A percentile compares a stretch with the other conserved stretches of the same genome.
phyloP scores from a whole-genome alignment of 2,888 invertebrate species.

The Lasioglossum lativentre region DNA sequence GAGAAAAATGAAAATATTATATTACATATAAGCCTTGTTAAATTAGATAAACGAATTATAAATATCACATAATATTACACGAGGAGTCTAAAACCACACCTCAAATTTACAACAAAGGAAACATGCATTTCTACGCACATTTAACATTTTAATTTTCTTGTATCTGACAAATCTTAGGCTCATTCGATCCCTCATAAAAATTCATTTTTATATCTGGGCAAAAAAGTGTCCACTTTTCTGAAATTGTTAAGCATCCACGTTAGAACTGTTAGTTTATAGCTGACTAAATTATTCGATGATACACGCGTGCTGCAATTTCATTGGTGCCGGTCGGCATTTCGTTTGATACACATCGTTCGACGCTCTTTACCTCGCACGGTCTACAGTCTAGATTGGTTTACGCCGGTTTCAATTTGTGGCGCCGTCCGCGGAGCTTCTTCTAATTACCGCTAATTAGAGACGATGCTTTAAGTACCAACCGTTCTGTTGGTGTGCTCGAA shows the following conservation, averaged over 20 bases:
- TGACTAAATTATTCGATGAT: neutral
- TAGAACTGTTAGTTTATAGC: neutral
- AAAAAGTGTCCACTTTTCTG: neutral
- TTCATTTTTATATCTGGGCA: no score
- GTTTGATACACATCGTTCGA: slow-evolving; percentile 54
- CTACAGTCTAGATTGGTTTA: slow-evolving; percentile 57
- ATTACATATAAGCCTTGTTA: no score
- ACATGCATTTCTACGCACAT: no score
- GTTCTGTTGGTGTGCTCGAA: slow-evolving; percentile 41
- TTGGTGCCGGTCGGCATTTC: slow-evolving; percentile 53
- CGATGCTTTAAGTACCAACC: slow-evolving; percentile 63
- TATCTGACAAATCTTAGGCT: no score
- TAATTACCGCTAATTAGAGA: slow-evolving; percentile 78
- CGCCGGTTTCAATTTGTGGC: slow-evolving; percentile 72
- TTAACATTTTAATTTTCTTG: no score
- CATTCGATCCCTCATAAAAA: no score
- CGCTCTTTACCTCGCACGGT: slow-evolving; percentile 40
- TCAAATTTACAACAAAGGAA: no score
- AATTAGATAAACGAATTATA: no score
- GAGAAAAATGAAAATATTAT: no score
- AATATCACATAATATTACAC: no score
- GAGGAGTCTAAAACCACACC: no score
- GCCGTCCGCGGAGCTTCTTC: slow-evolving; percentile 71
- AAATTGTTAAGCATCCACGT: neutral
- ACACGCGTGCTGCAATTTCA: slow-evolving; percentile 48